Evolutionary conservation across 2,888 invertebrate species (phyloP), one percentile per base, ranked within the genome.

Genomic region (Kryphioiulus occultus): DNA sequence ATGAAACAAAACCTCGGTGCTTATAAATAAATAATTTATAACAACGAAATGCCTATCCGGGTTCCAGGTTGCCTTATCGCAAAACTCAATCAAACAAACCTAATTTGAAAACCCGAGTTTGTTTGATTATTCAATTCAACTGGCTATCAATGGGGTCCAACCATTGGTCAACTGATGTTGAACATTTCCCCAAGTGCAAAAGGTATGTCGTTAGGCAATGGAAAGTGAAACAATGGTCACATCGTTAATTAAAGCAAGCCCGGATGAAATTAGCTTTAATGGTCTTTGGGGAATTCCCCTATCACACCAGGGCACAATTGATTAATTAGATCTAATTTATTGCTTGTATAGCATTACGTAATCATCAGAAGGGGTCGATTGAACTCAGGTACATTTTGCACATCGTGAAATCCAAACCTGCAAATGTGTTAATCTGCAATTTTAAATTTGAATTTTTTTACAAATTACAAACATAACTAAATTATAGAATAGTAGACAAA

Each of bases 171-270:
- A 32, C 15, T 12, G 78, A 9, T 26, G 26, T 15, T 17, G 30
- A 1, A 5, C 30, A 78, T 3, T 17, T 78, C 78, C 78, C 78
- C 78, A 30, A 78, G 30, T 26, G 78, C 78, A 78, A 78, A 78
- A 78, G 30, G 78, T 30, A 78, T 17, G 17, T 30, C 30, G 78
- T 68, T 68, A 9, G 59, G 22, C 59, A 22, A 5, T 68, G 78
- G 15, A 7, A 78, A 30, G 78, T 78, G 78, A 78, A 78, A 78
- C 30, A 78, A 78, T 78, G 78, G 78, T 78, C 78, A 78, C 15
- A 26, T 26, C 4, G 78, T 78, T 78, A 78, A 78, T 78, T 78
- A 78, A 17, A 78, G 30, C 78, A 78, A 78, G 78, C 78, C 78
- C 26, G 26, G 78, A 12, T 17, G 78, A 78, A 78, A 78, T 78